phyloP scores from a whole-genome alignment of 2,113 vertebrate genomes.

The Poeciliopsis occidentalis region DNA sequence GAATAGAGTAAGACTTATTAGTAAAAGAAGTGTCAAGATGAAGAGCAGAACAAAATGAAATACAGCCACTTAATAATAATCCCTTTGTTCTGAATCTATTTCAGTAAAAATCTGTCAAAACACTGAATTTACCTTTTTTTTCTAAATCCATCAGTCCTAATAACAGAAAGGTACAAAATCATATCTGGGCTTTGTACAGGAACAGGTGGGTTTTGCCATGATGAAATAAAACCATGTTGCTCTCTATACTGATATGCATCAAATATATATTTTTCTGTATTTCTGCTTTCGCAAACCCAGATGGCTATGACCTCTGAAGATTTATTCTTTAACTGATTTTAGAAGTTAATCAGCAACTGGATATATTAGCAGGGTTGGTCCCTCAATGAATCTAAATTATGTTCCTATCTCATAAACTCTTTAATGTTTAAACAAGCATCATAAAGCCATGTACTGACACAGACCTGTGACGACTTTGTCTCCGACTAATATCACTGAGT shows the following conservation, averaged over 20 bases:
- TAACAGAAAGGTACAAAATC: neutral
- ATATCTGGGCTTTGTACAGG: neutral
- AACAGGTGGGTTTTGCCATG: neutral
- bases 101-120: neutral
- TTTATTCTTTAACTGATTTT: conserved; percentile 43
- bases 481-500: neutral
- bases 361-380: neutral
- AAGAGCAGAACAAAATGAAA: neutral
- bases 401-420: neutral
- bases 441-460: neutral
- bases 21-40: neutral
- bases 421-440: neutral
- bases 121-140: neutral
- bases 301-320: neutral
- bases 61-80: neutral
- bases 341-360: conserved; percentile 41
- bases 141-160: neutral
- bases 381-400: conserved; percentile 11
- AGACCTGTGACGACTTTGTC: neutral
- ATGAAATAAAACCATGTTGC: too few species aligned
- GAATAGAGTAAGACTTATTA: neutral
- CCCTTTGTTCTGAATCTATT: neutral
- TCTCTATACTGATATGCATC: too few species aligned
- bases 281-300: neutral
- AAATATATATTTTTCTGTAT: neutral